phyloP scores from a whole-genome alignment of 1,140 invertebrate genomes.

The Maconellicoccus hirsutus region DNA sequence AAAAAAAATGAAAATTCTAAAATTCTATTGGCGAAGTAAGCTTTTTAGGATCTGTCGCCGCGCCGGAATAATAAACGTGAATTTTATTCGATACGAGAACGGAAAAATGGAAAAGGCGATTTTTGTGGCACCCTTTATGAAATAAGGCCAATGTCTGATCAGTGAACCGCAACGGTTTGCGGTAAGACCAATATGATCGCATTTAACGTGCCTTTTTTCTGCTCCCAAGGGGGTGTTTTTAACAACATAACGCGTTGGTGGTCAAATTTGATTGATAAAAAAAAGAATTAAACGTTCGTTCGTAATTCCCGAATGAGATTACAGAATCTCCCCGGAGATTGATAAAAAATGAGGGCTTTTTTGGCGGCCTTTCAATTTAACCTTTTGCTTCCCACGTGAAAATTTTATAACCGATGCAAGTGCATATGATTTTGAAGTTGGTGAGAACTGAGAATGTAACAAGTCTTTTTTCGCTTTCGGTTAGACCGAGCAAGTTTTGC shows the following conservation, averaged over 20 bases:
- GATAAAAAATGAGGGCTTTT: background rate
- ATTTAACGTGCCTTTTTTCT: conserved; percentile 5
- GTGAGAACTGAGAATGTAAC: background rate
- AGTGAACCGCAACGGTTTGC: conserved; percentile 3
- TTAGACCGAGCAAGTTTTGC: background rate
- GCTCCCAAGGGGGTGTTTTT: background rate
- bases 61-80: too few species aligned
- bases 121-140: background rate
- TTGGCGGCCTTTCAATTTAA: background rate
- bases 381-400: background rate
- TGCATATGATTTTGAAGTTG: background rate
- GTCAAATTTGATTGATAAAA: conserved; percentile 20
- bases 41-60: too few species aligned
- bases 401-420: background rate
- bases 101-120: too few species aligned
- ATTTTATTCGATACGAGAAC: too few species aligned
- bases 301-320: conserved; percentile 12
- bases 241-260: conserved; percentile 18
- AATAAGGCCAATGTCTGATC: background rate
- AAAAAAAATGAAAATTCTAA: too few species aligned
- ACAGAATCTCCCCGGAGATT: conserved; percentile 11
- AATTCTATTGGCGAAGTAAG: too few species aligned
- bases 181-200: conserved; percentile 15
- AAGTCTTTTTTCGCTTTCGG: background rate
- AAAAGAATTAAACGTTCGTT: conserved; percentile 2